phyloP scores from a whole-genome alignment of 1,140 invertebrate genomes.

The Cydia pomonella region DNA sequence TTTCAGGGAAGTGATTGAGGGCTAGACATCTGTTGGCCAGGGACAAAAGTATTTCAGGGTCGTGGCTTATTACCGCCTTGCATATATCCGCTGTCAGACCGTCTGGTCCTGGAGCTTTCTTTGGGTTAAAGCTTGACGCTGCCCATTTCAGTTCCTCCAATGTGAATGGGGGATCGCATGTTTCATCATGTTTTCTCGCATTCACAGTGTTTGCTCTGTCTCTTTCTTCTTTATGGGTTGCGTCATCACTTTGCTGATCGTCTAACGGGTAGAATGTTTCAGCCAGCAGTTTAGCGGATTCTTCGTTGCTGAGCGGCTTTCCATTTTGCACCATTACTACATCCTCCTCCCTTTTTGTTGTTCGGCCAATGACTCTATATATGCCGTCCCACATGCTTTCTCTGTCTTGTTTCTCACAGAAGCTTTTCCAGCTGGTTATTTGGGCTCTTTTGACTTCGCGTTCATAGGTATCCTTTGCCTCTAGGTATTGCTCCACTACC shows the following conservation, averaged over 20 bases:
- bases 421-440: constrained; percentile 42
- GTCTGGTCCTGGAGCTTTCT: constrained; percentile 37
- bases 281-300: constrained; percentile 38
- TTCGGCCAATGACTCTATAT: constrained; percentile 32
- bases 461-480: background rate
- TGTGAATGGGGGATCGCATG: too few species aligned
- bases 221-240: background rate
- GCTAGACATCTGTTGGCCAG: too few species aligned
- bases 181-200: background rate
- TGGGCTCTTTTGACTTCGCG: constrained; percentile 1
- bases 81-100: constrained; percentile 40
- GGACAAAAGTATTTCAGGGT: too few species aligned
- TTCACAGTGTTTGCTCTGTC: constrained; percentile 23
- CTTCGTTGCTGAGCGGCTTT: background rate
- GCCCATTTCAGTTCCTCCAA: background rate
- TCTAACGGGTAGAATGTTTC: constrained; percentile 43
- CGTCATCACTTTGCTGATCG: too few species aligned
- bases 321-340: constrained; percentile 24
- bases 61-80: background rate
- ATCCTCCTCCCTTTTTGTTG: constrained; percentile 36
- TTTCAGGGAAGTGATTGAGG: constrained; percentile 31
- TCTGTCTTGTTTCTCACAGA: constrained; percentile 41
- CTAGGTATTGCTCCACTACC: too few species aligned
- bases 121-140: constrained; percentile 23
- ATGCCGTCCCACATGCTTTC: constrained; percentile 39